A percentile compares a stretch with the other conserved stretches of the same genome.
These are phyloP conservation scores for Pheucticus melanocephalus DNA, from an alignment of 2,113 vertebrate species.

Conservation along the genomic window DNA sequence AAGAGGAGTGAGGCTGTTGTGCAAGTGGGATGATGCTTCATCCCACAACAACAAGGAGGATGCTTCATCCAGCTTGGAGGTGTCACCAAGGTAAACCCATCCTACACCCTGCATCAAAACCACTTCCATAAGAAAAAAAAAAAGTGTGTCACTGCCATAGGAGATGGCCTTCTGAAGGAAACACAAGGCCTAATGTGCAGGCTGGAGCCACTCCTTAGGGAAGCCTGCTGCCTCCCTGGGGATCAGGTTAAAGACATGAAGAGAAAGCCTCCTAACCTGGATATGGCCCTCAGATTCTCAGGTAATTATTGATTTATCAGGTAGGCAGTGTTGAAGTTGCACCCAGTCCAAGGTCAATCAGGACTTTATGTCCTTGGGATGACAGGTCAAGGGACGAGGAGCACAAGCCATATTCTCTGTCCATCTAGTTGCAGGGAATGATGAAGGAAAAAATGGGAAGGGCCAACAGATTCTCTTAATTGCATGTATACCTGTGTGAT, in stretches of 20 bases:
- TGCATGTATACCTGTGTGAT: background rate
- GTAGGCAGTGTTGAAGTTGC: background rate
- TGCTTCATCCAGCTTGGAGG: background rate
- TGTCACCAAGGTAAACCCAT: background rate
- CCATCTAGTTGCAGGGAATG: background rate
- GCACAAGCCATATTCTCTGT: background rate
- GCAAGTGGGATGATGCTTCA: background rate
- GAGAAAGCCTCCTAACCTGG: background rate
- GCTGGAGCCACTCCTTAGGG: background rate
- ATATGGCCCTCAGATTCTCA: background rate
- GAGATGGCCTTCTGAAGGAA: background rate
- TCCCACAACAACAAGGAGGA: accelerated
- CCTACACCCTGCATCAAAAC: background rate
- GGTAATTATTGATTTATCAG: background rate
- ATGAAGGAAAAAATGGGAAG: background rate
- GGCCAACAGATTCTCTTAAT: background rate
- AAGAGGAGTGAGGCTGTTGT: background rate
- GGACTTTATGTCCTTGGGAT: background rate
- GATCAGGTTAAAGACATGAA: background rate
- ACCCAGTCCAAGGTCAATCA: background rate
- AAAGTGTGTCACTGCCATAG: background rate
- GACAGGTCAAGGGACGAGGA: background rate
- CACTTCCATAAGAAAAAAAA: background rate
- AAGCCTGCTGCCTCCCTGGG: background rate
- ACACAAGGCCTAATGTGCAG: too few species aligned